Base-by-base conservation (phyloP, 2,888 invertebrate species). In the Torymus aiolomorphi region DNA sequence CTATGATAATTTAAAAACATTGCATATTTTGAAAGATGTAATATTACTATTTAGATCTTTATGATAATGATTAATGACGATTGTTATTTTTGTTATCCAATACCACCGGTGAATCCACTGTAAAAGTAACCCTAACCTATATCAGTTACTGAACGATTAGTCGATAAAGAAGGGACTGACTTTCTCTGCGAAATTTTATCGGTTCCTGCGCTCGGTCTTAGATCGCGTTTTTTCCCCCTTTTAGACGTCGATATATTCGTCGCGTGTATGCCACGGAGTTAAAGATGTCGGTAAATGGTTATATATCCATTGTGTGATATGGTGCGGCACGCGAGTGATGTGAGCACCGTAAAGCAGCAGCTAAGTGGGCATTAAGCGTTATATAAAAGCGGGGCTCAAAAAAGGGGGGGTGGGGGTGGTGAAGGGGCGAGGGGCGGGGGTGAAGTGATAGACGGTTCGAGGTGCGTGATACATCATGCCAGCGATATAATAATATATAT, bases 381-480 rank as follows among this genome's bases (percentile, higher is more conserved):
- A 42, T 42, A 42, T 42, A 42, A 42, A 42, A 42, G 42, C 42
- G 42, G 42, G 42, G 42, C 42, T 42, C 42, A 42, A 42, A 42
- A 42, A 57, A 70, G 59, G 71, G 42, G 56, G 20, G 13, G 12
- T 12, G 61, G 18, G 54, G 56, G 63, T 63, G 51, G 57, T 42
- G 42, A 42, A 42, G 42, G 42, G 42, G 5, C 42, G 42, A 42
- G 8, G 42, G 42, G 42, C 1, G 42, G 42, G 42, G 42, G 42
- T 42, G 42, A 42, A 42, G 42, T 42, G 42, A 42, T 42, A 59
- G 42, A 56, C 61, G 61, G 18, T 42, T 63, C 18, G 70, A 65
- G 49, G 77, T 72, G 71, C 66, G 56, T 71, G 20, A 70, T 74
- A 42, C 42, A 42, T 73, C 76, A 76, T 76, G 76, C 76, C 70